These are phyloP conservation scores for Palaemon carinicauda DNA, from an alignment of 1,140 invertebrate genomes.

Conservation along the genomic window DNA sequence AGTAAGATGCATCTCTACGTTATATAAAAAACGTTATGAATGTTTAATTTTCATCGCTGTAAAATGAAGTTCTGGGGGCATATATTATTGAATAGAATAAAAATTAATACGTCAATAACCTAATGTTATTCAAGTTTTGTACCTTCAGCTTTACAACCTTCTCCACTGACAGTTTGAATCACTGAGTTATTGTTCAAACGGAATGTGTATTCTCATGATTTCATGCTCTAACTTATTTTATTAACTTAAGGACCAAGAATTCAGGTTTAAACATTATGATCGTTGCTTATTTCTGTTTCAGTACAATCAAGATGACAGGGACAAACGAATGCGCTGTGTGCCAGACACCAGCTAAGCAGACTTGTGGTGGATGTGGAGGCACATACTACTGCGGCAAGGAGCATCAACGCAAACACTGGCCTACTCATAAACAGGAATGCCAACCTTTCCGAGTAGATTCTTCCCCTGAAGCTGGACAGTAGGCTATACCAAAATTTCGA, in stretches of 20 bases:
- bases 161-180: neutral
- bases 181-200: neutral
- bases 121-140: no score
- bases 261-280: neutral
- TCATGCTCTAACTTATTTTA: neutral
- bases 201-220: neutral
- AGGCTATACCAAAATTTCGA: neutral
- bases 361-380: conserved; percentile 62
- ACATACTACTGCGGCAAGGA: conserved; percentile 64
- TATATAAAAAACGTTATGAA: no score
- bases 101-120: no score
- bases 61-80: no score
- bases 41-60: no score
- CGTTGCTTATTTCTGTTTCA: neutral
- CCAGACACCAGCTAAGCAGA: conserved; percentile 54
- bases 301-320: neutral
- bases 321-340: conserved; percentile 61
- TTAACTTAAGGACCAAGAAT: no score
- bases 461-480: conserved; percentile 64
- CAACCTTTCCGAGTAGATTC: conserved; percentile 63
- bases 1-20: no score
- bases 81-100: no score
- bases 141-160: no score
- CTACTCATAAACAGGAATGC: conserved; percentile 65
- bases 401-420: conserved; percentile 65